Conservation (phyloP, 2,113 vertebrate genomes). For the Sinocyclocheilus rhinocerous region DNA sequence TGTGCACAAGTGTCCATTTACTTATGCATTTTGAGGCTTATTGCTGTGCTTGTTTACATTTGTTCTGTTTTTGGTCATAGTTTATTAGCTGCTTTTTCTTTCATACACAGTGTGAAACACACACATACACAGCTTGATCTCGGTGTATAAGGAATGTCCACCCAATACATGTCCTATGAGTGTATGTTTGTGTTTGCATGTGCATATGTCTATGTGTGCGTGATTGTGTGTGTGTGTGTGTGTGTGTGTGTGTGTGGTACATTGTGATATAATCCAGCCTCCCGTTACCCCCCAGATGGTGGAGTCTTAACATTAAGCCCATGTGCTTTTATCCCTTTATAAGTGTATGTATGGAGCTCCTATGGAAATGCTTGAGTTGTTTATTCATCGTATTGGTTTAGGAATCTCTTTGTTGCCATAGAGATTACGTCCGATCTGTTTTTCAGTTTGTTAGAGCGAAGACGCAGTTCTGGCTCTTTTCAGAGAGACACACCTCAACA, state of each 20-base stretch:
- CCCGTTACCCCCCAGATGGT: conserved; percentile 51
- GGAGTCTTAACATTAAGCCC: conserved; percentile 68
- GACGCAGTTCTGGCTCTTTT: conserved; percentile 13
- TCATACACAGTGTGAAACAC: background rate
- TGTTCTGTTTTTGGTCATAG: conserved; percentile 2
- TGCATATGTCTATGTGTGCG: background rate
- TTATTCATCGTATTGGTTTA: conserved; percentile 53
- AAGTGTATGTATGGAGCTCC: conserved; percentile 71
- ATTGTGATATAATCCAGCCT: conserved; percentile 72
- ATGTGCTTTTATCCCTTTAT: conserved; percentile 50
- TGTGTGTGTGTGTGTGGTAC: conserved; percentile 21
- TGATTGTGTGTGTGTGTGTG: background rate
- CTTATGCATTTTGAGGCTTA: background rate
- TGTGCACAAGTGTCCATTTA: background rate
- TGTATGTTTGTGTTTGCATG: background rate
- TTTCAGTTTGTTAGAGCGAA: conserved; percentile 45
- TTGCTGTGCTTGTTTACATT: background rate
- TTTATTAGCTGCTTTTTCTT: background rate
- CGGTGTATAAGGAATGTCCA: background rate
- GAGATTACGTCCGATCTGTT: conserved; percentile 31
- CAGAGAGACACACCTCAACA: conserved; percentile 5
- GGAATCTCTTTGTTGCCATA: conserved; percentile 55
- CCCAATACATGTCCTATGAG: background rate
- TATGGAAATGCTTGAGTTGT: conserved; percentile 67
- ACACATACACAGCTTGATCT: no score